Conservation (phyloP, 2,797 vertebrate genomes). For the Molothrus aeneus region DNA sequence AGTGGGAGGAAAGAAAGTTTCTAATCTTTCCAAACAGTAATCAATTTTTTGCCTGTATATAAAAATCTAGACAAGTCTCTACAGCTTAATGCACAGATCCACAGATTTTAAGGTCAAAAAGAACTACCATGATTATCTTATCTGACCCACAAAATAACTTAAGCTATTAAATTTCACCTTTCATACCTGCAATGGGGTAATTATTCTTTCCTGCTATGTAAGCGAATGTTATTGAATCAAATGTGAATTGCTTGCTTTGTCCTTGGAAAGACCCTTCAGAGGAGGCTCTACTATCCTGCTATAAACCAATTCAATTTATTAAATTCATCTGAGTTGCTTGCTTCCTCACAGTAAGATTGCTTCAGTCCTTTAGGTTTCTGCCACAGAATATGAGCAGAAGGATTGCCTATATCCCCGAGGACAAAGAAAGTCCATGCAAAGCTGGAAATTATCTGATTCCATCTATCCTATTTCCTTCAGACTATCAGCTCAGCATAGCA, state of each 20-base stretch:
- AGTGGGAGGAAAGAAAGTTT: neutral
- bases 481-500: neutral
- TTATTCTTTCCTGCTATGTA: slow-evolving; percentile 22
- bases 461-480: neutral
- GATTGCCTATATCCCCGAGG: neutral
- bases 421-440: neutral
- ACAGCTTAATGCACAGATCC: neutral
- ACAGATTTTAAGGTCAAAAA: neutral
- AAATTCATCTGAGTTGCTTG: neutral
- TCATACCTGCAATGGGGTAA: neutral
- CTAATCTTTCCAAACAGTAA: neutral
- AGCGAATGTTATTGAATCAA: neutral
- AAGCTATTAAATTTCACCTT: neutral
- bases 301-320: neutral
- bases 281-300: neutral
- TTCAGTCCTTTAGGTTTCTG: neutral
- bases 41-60: neutral
- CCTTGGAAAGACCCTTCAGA: slow-evolving; percentile 40
- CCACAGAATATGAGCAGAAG: neutral
- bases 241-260: neutral
- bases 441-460: neutral
- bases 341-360: neutral
- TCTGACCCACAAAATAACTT: slow-evolving; percentile 6
- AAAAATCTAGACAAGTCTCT: neutral
- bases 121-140: neutral